These are phyloP conservation scores for Verasper variegatus DNA, from an alignment of 2,113 vertebrate species.

Conservation along the genomic window DNA sequence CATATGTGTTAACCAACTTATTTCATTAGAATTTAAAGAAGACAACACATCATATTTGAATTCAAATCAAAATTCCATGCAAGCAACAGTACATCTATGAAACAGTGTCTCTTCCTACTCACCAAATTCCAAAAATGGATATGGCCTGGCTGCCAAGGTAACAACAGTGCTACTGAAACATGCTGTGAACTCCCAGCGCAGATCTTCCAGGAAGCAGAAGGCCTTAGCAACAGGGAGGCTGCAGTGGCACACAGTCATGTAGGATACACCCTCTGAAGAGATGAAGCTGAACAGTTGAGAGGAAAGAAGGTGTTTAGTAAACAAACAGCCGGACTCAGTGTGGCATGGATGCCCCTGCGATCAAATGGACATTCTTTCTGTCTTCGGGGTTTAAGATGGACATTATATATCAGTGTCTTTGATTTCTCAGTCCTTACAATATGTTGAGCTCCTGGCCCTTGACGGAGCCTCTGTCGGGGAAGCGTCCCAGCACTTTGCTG, in stretches of 20 bases:
- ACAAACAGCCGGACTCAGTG: slow-evolving; percentile 60
- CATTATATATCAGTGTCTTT: slow-evolving; percentile 11
- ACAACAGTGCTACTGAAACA: slow-evolving; percentile 85
- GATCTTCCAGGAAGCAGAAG: slow-evolving; percentile 95
- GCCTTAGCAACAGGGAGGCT: slow-evolving; percentile 88
- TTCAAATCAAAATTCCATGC: not conserved
- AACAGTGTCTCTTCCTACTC: slow-evolving; percentile 60
- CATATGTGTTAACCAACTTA: not conserved
- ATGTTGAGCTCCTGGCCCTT: slow-evolving; percentile 86
- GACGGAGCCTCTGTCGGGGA: slow-evolving; percentile 87
- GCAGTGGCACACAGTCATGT: slow-evolving; percentile 90
- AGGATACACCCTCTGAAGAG: slow-evolving; percentile 88
- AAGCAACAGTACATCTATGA: slow-evolving; percentile 5
- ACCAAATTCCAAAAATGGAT: slow-evolving; percentile 97
- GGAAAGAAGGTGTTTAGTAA: slow-evolving; percentile 64
- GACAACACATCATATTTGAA: not conserved
- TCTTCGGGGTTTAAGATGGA: not conserved
- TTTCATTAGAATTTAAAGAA: not conserved
- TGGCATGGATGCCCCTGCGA: slow-evolving; percentile 21
- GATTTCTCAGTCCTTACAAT: slow-evolving; percentile 82
- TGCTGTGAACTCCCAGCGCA: slow-evolving; percentile 92
- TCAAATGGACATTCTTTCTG: slow-evolving; percentile 4
- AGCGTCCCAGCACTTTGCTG: slow-evolving; percentile 79
- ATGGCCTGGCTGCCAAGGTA: slow-evolving; percentile 88
- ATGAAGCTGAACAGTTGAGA: slow-evolving; percentile 85